Base-by-base conservation (phyloP, 2,113 vertebrate species). In the Sigmodon hispidus region DNA sequence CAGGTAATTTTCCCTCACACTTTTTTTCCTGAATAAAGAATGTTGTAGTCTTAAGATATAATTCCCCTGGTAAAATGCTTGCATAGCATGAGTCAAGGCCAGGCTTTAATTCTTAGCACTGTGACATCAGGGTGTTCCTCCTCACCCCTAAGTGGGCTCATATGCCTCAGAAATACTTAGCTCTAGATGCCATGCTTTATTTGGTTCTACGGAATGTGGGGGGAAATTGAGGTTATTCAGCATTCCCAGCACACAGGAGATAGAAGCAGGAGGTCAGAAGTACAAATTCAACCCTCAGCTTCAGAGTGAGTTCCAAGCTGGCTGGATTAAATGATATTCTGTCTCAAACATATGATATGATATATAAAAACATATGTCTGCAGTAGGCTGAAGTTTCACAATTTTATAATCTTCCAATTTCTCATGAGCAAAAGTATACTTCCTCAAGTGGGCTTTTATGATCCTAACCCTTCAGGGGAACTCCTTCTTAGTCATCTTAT, bases 361-460 rank as follows among this genome's bases (percentile, higher is more conserved):
- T 31, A 43, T 43, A 45, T 21, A 24, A 9, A 65, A 63, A 84
- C 2, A 77, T 36, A 55, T 40, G 77, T 85, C 87, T 88, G 45
- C 34, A 94, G 55, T 67, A 90, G 7, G 55, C 43, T 31, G 7
- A 34, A 48, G 79, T 93, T 94, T 84, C 61, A 90, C 16, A 76
- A 21, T 87, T 89, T 93, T 36, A 89, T 11, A 31, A 40, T 50
- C 55, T 96, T 96, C n/a, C 87, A 85, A 94, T 89, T 59, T 93
- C 57, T 65, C 34, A 55, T n/a, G 21, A 94, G 43, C 34, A 67
- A 91, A 90, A 89, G 3, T 57, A 65, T 45, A 63, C 43, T 96
- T 92, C 87, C 63, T 55, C 94, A 43, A 79, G 61, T n/a, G 31
- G 65, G 67, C 72, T 94, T 93, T 91, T 76, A 83, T 80, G 90